Conservation (phyloP, 2,888 invertebrate genomes). For the Tetragonisca angustula region DNA sequence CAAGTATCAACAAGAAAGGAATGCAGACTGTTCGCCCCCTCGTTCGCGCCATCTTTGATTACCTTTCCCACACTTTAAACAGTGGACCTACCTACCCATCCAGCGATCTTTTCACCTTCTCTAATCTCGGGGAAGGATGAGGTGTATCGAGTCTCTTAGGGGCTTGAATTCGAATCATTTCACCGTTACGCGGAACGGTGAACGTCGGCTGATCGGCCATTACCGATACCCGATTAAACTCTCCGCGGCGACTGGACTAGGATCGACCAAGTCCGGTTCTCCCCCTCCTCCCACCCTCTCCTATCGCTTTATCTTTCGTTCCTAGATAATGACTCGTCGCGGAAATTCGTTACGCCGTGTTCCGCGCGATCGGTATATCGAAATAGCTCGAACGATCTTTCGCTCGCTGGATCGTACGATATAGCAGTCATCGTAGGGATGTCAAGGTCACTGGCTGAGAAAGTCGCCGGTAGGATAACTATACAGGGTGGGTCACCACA, state of each 20-base stretch:
- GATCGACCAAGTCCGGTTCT: not conserved
- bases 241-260: not conserved
- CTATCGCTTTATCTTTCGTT: not conserved
- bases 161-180: slow-evolving; percentile 4
- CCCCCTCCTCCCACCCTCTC: not conserved
- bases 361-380: not conserved
- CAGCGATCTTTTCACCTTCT: no score
- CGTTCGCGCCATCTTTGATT: not conserved
- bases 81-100: no score
- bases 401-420: not conserved
- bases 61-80: slow-evolving; percentile 14
- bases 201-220: slow-evolving; percentile 42
- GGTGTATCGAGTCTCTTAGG: not conserved
- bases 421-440: no score
- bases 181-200: slow-evolving; percentile 8
- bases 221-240: slow-evolving; percentile 19
- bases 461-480: no score
- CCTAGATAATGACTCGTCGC: not conserved
- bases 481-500: no score
- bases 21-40: not conserved
- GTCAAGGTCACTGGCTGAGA: no score
- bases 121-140: slow-evolving; percentile 1
- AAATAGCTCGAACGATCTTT: not conserved
- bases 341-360: slow-evolving; percentile 10
- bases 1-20: not conserved